Evolutionary conservation across 64 coral and sea anemone genomes (phyloP).

Genomic region (Stichodactyla helianthus): DNA sequence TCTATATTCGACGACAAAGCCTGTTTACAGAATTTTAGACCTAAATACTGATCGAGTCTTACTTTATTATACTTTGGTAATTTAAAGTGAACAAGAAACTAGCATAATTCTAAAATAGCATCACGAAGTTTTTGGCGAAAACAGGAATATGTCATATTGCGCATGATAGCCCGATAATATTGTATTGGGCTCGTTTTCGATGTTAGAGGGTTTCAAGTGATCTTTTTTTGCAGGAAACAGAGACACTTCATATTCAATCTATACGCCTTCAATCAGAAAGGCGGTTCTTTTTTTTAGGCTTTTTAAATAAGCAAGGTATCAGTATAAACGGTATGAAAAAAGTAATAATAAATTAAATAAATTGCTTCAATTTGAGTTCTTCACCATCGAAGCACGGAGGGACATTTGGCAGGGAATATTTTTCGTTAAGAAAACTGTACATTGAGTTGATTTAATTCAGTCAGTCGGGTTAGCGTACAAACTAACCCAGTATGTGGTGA

Average conservation of each 20-base stretch:
- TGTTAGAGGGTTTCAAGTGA: background rate
- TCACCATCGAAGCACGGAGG: background rate
- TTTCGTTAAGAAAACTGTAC: background rate
- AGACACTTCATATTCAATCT: background rate
- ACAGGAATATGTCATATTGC: too few relatives aligned
- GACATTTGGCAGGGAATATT: background rate
- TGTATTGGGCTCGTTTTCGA: background rate
- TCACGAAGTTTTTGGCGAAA: too few relatives aligned
- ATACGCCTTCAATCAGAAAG: background rate
- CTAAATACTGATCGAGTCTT: too few relatives aligned
- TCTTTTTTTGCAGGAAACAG: background rate
- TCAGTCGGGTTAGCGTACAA: too few relatives aligned
- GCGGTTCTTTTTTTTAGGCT: background rate
- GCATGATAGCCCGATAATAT: too few relatives aligned
- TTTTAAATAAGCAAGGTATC: background rate
- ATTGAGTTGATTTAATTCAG: too few relatives aligned
- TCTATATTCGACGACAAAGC: background rate
- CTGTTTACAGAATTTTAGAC: background rate
- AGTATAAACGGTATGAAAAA: background rate
- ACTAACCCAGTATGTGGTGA: too few relatives aligned
- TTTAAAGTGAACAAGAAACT: too few relatives aligned
- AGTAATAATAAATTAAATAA: background rate
- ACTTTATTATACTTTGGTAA: too few relatives aligned
- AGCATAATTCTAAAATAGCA: too few relatives aligned
- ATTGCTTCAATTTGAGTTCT: background rate